Percentiles rank a stretch among this genome's conserved stretches.
These are phyloP conservation scores for Pimephales promelas DNA, from an alignment of 2,113 vertebrate species.

Conservation along the genomic window DNA sequence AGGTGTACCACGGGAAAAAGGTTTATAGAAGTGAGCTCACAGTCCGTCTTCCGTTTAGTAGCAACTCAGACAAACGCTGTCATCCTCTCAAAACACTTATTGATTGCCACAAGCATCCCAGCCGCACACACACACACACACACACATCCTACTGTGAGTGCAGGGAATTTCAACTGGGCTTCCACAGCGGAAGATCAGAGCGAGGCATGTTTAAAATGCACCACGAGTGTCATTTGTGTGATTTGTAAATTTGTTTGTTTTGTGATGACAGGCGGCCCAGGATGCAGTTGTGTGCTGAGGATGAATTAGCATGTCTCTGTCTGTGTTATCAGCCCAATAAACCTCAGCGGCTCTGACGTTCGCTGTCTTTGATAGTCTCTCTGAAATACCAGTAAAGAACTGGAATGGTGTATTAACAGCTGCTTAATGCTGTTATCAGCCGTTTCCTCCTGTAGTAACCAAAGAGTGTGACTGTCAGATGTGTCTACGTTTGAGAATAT, in stretches of 20 bases:
- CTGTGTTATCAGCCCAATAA: conserved; percentile 20
- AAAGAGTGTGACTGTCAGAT: background rate
- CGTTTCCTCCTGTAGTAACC: background rate
- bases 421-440: background rate
- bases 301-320: conserved; percentile 51
- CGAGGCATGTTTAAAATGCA: conserved; percentile 40
- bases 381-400: conserved; percentile 1
- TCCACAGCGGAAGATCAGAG: conserved; percentile 25
- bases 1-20: background rate
- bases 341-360: background rate
- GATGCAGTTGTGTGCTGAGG: conserved; percentile 57
- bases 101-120: conserved; percentile 30
- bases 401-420: background rate
- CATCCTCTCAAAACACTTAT: conserved; percentile 47
- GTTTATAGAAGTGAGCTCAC: background rate
- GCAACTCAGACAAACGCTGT: conserved; percentile 34
- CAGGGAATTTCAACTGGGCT: background rate
- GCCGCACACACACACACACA: conserved; percentile 35
- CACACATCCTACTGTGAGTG: conserved; percentile 34
- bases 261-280: conserved; percentile 61
- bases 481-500: background rate
- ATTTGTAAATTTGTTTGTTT: conserved; percentile 75
- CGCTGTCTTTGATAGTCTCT: conserved; percentile 26
- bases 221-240: conserved; percentile 61
- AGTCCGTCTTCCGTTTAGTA: conserved; percentile 52